Evolutionary conservation across 53 echinoderm and acorn worm genomes (phyloP), one percentile per base, ranked within the genome.

Genomic region (Holothuria scabra): DNA sequence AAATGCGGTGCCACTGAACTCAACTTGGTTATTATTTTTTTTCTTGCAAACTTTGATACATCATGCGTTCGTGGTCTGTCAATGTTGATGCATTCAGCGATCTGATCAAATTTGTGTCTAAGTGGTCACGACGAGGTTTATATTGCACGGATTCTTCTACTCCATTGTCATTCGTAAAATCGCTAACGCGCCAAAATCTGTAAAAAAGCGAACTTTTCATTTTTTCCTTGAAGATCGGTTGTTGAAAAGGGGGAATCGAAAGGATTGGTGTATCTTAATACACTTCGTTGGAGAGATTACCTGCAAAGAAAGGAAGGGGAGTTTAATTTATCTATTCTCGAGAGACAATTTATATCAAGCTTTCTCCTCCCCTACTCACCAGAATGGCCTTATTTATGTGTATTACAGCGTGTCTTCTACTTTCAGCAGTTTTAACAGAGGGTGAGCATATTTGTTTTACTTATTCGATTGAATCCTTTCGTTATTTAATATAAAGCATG

Each of bases 381-480:
- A 72, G 23, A 72, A 72, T 72, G 72, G 72, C 72, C 72, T 72
- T 72, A 72, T 72, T 44, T 35, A 46, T 72, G 46, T 72, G 72
- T 72, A 24, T 72, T 72, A 44, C 72, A 24, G 72, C 22, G 46
- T 72, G 72, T 72, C 72, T 72, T 72, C 48, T 72, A 48, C 72
- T 72, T 25, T 72, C 72, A 72, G 72, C 72, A 44, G 72, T 72
- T 72, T 48, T 72, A 22, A 72, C 72, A 72, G 72, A 72, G 72
- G 72, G 72, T 72, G 48, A 72, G 72, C 48, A 65, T 18, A 28
- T 65, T 65, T n/a, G n/a, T n/a, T 65, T 28, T 65, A 65, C n/a
- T 65, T 28, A n/a, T 52, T 52, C 52, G 41, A 41, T 52, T 16
- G 0, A 16, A 16, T 52, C 4, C 5, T 52, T 9, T 18, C 4